Evolutionary conservation across 2,888 invertebrate species (phyloP), one percentile per base, ranked within the genome.

Genomic region (Macaria liturata): DNA sequence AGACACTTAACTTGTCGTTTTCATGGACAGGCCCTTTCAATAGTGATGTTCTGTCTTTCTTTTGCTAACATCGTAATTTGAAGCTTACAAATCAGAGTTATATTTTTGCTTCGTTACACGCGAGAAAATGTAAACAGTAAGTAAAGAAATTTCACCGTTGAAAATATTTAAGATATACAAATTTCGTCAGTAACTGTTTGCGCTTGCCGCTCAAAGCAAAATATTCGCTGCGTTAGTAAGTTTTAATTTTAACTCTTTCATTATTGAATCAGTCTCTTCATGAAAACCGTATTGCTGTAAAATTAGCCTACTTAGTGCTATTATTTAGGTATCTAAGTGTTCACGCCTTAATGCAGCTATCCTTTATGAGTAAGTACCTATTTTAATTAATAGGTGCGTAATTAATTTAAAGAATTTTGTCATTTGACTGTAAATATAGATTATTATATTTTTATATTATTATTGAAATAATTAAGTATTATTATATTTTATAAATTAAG

Each of bases 401-500:
- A 73, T 66, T 78, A 78, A 81, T 80, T 80, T 81, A 81, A 82
- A 76, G 72, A 76, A 80, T 82, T 83, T 76, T 81, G 76, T 82
- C 83, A 78, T 65, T 74, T 72, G 73, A 75, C 71, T 91, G 90
- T 91, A 89, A 83, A 90, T 89, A 91, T 88, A 86, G 84, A 86
- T 80, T 74, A 75, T 78, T 88, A 89, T 88, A 88, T 89, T 91
- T 90, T 90, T 90, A 85, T 90, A 89, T 83, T 83, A 86, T 86
- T 82, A 76, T 79, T 69, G 67, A 69, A 80, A 81, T 78, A 75
- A 74, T 80, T 84, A 84, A 82, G 80, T 80, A 84, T 79, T 80
- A 78, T 78, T 78, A 74, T 73, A 78, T 78, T 79, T 70, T 74
- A 81, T 80, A 77, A 74, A 61, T 78, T 76, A 77, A 80, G 78